These are phyloP conservation scores for Aeoliscus strigatus DNA, from an alignment of 2,797 vertebrate genomes.

Conservation along the genomic window DNA sequence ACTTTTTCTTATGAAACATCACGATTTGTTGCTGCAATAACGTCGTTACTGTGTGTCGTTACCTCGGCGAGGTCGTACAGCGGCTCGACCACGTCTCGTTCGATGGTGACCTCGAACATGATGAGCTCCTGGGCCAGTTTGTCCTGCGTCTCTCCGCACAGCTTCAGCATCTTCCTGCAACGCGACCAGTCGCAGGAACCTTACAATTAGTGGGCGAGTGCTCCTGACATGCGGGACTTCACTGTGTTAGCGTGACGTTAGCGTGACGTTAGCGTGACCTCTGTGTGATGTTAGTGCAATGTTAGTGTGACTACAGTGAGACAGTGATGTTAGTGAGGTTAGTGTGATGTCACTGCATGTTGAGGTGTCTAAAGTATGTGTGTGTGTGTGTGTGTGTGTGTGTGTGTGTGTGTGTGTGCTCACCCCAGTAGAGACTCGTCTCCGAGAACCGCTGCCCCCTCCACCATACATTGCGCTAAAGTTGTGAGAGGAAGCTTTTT, in stretches of 20 bases:
- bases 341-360: too few relatives aligned
- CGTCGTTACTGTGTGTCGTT: too few relatives aligned
- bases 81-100: conserved; percentile 92
- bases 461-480: conserved; percentile 91
- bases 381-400: conserved; percentile 1
- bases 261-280: too few relatives aligned
- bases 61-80: conserved; percentile 92
- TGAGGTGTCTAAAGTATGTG: conserved; percentile 31
- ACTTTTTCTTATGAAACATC: too few relatives aligned
- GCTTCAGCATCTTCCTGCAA: conserved; percentile 95
- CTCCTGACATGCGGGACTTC: too few relatives aligned
- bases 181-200: too few relatives aligned
- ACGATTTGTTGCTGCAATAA: too few relatives aligned
- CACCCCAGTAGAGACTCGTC: conserved; percentile 95
- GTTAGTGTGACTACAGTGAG: too few relatives aligned
- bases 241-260: too few relatives aligned
- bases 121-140: conserved; percentile 91
- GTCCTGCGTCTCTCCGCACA: conserved; percentile 92
- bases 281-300: too few relatives aligned
- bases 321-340: too few relatives aligned
- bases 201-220: too few relatives aligned
- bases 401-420: conserved; percentile 40
- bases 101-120: conserved; percentile 91
- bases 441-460: conserved; percentile 89
- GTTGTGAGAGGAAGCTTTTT: conserved; percentile 93